Conservation (phyloP, 2,888 invertebrate genomes). For the Metacarcinus magister region DNA sequence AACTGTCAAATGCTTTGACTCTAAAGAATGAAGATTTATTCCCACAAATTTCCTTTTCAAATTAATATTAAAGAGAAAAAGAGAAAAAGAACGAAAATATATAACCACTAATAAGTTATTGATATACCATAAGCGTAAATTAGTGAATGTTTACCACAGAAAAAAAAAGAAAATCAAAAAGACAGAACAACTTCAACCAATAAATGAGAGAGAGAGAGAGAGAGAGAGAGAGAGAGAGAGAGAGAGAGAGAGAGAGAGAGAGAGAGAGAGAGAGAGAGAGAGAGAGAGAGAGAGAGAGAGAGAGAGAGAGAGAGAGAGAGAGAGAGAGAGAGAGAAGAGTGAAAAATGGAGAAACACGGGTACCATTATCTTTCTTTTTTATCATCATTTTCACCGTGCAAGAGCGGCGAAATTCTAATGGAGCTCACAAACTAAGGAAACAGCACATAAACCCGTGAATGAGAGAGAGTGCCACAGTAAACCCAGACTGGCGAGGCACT, state of each 20-base stretch:
- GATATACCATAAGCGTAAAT: too few species aligned
- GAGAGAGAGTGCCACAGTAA: constrained; percentile 75
- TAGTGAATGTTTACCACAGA: not conserved
- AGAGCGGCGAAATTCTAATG: constrained; percentile 75
- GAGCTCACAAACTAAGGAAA: constrained; percentile 76
- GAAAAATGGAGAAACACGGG: not conserved
- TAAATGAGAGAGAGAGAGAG: not conserved
- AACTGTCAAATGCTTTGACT: too few species aligned
- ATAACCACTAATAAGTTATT: too few species aligned
- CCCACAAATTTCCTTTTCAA: too few species aligned
- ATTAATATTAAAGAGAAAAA: too few species aligned
- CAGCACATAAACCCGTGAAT: constrained; percentile 72
- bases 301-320: not conserved
- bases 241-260: constrained; percentile 58
- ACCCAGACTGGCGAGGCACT: constrained; percentile 58
- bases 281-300: not conserved
- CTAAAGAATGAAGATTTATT: too few species aligned
- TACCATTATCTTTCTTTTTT: constrained; percentile 12
- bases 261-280: not conserved
- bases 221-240: constrained; percentile 19
- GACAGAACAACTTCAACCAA: too few species aligned
- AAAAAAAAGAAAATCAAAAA: not conserved
- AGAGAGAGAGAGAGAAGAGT: not conserved
- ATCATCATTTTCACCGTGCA: constrained; percentile 63
- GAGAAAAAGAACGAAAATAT: too few species aligned